Evolutionary conservation across 1,140 invertebrate species (phyloP).

Genomic region (Meteorus sp.): DNA sequence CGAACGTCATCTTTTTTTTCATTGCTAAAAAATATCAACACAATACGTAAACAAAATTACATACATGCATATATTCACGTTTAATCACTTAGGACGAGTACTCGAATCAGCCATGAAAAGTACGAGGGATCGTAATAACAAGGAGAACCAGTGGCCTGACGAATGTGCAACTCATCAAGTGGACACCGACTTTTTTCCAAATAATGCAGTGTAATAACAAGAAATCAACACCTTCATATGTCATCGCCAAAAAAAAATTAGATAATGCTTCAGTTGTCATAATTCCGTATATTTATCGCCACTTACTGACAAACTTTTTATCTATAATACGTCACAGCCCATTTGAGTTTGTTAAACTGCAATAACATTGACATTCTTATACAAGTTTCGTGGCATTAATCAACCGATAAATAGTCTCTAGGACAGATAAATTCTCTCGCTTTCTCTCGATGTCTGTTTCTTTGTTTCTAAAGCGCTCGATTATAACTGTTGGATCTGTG

Average conservation of each 20-base stretch:
- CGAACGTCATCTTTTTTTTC: no score
- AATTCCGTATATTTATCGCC: no score
- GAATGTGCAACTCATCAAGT: slow-evolving; percentile 7
- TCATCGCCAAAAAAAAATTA: no score
- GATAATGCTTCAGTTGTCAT: no score
- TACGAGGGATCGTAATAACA: slow-evolving; percentile 23
- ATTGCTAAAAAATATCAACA: no score
- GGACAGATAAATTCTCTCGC: no score
- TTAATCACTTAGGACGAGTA: not conserved
- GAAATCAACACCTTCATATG: not conserved
- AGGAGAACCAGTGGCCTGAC: slow-evolving; percentile 40
- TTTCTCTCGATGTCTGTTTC: no score
- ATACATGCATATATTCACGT: not conserved
- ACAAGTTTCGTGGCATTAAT: not conserved
- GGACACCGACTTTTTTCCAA: not conserved
- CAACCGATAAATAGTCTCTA: not conserved
- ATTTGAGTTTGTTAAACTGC: not conserved
- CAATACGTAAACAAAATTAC: no score
- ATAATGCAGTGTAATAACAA: slow-evolving; percentile 12
- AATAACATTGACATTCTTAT: not conserved
- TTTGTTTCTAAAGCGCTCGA: no score
- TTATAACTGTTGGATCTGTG: no score
- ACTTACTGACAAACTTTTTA: no score
- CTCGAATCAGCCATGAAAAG: slow-evolving; percentile 9
- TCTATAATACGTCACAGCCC: no score